phyloP scores from a whole-genome alignment of 2,888 invertebrate species.

The Callinectes sapidus region DNA sequence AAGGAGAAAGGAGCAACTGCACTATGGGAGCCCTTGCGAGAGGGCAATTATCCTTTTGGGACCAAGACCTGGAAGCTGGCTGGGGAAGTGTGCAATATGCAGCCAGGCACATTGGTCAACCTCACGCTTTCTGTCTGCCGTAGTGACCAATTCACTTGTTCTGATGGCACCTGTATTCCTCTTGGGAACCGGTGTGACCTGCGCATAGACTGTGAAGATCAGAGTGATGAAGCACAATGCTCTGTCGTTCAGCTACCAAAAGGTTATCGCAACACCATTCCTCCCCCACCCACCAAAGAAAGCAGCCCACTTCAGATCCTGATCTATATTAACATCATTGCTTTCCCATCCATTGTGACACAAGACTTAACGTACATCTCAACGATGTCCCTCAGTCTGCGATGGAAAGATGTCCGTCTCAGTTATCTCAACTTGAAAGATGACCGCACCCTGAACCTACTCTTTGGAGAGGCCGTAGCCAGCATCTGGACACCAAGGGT shows the following conservation, averaged over 20 bases:
- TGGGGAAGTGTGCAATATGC: conserved; percentile 52
- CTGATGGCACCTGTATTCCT: conserved; percentile 66
- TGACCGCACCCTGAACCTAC: conserved; percentile 67
- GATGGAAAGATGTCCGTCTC: conserved; percentile 65
- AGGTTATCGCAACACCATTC: conserved; percentile 64
- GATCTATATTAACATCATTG: conserved; percentile 50
- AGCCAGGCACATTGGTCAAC: conserved; percentile 33
- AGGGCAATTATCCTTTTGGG: conserved; percentile 67
- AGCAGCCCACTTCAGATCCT: conserved; percentile 32
- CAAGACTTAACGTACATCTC: conserved; percentile 59
- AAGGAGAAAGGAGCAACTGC: conserved; percentile 41
- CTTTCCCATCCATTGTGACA: conserved; percentile 69
- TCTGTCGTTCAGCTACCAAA: conserved; percentile 50
- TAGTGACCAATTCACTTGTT: conserved; percentile 60
- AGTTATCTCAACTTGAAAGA: conserved; percentile 66
- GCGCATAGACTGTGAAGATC: conserved; percentile 64
- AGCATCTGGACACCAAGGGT: conserved; percentile 68
- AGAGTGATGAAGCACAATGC: conserved; percentile 65
- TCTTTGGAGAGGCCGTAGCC: conserved; percentile 40
- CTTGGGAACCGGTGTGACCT: conserved; percentile 60
- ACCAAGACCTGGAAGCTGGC: conserved; percentile 57
- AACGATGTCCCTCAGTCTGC: conserved; percentile 45
- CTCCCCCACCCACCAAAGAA: conserved; percentile 51
- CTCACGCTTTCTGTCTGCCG: conserved; percentile 65
- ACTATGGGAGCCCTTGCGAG: conserved; percentile 42